Evolutionary conservation across 2,888 invertebrate species (phyloP).

Genomic region (Tipula vernalis): DNA sequence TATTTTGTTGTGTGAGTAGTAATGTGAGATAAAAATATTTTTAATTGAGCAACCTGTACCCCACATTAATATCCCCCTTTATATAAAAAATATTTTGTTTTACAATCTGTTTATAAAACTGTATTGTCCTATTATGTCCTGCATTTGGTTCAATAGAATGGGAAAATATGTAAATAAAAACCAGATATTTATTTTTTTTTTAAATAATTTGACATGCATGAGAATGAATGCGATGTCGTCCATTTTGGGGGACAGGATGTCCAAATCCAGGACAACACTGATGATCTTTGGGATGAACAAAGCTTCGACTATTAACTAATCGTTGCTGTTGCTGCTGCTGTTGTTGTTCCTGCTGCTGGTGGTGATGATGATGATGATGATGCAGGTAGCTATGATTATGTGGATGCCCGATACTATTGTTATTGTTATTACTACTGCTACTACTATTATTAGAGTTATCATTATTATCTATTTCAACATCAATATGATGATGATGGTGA

Average conservation of each 20-base stretch:
- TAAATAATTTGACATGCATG: constrained; percentile 32
- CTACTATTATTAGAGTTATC: not conserved
- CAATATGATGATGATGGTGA: not conserved
- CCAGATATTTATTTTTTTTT: not conserved
- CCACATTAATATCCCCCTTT: not conserved
- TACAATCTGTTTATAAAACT: not conserved
- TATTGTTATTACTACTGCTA: not conserved
- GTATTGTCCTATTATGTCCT: not conserved
- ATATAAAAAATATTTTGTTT: not conserved
- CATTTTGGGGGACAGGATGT: constrained; percentile 23
- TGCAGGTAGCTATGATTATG: not conserved
- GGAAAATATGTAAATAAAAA: not conserved
- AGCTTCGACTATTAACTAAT: constrained; percentile 29
- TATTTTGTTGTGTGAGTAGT: not conserved
- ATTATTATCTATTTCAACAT: not conserved
- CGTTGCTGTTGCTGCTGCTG: constrained; percentile 4
- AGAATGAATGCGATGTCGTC: constrained; percentile 28
- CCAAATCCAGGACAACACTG: constrained; percentile 33
- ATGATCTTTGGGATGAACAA: constrained; percentile 28
- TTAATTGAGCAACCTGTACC: not conserved
- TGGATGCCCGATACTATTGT: not conserved
- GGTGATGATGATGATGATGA: constrained; percentile 8
- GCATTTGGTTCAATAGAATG: not conserved
- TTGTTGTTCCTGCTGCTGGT: not conserved
- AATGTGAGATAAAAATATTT: not conserved